Base-by-base conservation (phyloP, 2,888 invertebrate genomes). In the Hypomecis punctinalis region DNA sequence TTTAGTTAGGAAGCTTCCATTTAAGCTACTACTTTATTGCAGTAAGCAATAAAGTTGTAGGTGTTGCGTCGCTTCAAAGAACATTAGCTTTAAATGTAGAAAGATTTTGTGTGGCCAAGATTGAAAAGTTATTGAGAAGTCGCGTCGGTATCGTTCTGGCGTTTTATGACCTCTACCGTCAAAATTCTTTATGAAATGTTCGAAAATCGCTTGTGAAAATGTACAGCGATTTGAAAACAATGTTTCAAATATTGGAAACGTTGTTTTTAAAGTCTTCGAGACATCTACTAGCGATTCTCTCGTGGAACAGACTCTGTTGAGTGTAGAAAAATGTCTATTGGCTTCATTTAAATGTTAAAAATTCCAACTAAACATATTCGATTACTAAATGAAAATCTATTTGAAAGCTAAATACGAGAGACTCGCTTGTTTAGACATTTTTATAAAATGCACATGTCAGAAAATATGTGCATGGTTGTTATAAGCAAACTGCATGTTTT, bases 131-230 rank as follows among this genome's bases (percentile, higher is more conserved):
- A 39, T 47, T 33, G 5, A 37, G 6, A 48, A 40, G 36, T 55
- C 37, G 56, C 45, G 6, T 40, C 56, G 49, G 36, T 51, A 46
- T 47, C 40, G 45, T 57, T 52, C 37, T 11, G 11, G 13, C 43
- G 61, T 45, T 42, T 47, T 47, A 39, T 36, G 6, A 11, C 6
- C n/a, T 49, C 33, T 13, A 9, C 43, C 11, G 37, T 33, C 5
- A 43, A 13, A 53, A 43, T n/a, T 23, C 33, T 9, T 40, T 10
- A 35, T 35, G 10, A 35, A 47, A 60, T 23, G 39, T 47, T 53
- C 43, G 39, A 7, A 64, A 60, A 51, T 56, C 59, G 59, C 55
- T 55, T 54, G 63, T 53, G 52, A 48, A 23, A 37, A 33, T 51
- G 1, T 10, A 10, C 39, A 37, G 55, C 36, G 10, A 52, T 37